Percentiles rank a stretch among this genome's conserved stretches.
These are phyloP conservation scores for Chionomys nivalis DNA, from an alignment of 2,113 vertebrate species.

Conservation along the genomic window DNA sequence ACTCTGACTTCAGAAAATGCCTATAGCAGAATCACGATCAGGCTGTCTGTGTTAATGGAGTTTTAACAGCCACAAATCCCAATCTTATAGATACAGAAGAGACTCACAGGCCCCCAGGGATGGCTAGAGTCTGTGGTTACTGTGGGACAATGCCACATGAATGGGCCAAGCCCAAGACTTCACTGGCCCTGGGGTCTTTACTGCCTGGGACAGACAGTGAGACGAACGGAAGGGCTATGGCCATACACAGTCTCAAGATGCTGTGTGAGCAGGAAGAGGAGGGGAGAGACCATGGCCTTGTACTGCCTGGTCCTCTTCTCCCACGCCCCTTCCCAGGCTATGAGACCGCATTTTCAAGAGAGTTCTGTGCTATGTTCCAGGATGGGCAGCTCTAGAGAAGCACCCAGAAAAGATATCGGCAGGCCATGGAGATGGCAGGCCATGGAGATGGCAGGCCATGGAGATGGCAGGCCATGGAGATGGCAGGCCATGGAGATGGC, in stretches of 20 bases:
- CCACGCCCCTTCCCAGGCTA: background rate
- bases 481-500: background rate
- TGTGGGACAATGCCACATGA: background rate
- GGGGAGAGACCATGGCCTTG: background rate
- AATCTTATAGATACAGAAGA: background rate
- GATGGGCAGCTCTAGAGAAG: background rate
- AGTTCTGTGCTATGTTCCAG: background rate
- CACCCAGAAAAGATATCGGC: fast-evolving
- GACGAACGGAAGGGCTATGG: background rate
- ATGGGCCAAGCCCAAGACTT: background rate
- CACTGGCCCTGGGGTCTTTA: background rate
- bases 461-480: too few species aligned
- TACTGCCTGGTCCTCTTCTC: fast-evolving
- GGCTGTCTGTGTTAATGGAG: fast-evolving
- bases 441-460: background rate
- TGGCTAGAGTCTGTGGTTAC: fast-evolving
- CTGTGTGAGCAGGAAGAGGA: background rate
- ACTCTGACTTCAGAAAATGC: background rate
- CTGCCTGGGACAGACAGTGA: background rate
- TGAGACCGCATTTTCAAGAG: fast-evolving
- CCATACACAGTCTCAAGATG: background rate
- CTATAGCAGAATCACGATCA: background rate
- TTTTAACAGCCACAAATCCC: fast-evolving
- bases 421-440: background rate
- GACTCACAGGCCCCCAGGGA: background rate